Percentiles rank a stretch among this genome's conserved stretches.
phyloP scores from a whole-genome alignment of 1,140 invertebrate species.

The Calephelis virginiensis region DNA sequence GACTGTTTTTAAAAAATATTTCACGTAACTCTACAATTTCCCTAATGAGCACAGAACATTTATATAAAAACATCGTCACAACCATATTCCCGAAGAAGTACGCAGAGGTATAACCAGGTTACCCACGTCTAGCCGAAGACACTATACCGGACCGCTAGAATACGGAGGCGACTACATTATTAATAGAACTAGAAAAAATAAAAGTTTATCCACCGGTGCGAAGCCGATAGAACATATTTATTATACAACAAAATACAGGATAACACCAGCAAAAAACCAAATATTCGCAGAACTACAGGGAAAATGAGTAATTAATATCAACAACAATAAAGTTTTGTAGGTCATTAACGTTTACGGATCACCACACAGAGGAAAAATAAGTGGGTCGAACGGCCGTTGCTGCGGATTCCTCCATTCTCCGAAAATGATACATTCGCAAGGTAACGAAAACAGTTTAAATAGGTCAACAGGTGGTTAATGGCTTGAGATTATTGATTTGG shows the following conservation, averaged over 20 bases:
- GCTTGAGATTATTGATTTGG: too few species aligned
- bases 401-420: slow-evolving; percentile 34
- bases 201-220: too few species aligned
- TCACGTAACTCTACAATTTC: too few species aligned
- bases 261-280: neutral
- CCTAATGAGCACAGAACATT: too few species aligned
- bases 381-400: slow-evolving; percentile 49
- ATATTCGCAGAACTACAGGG: neutral
- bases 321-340: slow-evolving; percentile 45
- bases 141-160: too few species aligned
- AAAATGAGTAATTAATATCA: slow-evolving; percentile 10
- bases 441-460: slow-evolving; percentile 5
- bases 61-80: too few species aligned
- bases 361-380: slow-evolving; percentile 42
- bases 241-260: neutral
- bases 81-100: too few species aligned
- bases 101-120: too few species aligned
- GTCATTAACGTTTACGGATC: slow-evolving; percentile 62
- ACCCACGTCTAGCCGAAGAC: too few species aligned
- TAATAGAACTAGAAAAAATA: too few species aligned
- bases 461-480: neutral
- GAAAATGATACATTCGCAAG: slow-evolving; percentile 11
- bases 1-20: too few species aligned
- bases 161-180: too few species aligned
- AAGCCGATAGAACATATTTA: slow-evolving; percentile 25